Evolutionary conservation across 2,113 vertebrate genomes (phyloP), one percentile per base, ranked within the genome.

Genomic region (Actinemys pallida): DNA sequence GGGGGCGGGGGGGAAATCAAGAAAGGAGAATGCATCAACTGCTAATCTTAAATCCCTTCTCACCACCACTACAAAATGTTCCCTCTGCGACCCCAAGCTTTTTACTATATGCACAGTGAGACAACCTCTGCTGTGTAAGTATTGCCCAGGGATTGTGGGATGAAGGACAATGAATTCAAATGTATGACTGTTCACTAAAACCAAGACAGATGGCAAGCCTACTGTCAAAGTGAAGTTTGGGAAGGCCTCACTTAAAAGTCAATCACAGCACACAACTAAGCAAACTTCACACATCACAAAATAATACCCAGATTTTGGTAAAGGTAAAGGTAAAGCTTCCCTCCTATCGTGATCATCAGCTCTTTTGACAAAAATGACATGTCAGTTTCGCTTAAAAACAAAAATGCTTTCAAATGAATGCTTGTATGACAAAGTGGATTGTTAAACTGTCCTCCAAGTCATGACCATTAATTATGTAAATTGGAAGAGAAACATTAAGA

Each of bases 401-500:
- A 86, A 95, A 97, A 57, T 80, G 81, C 52, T 97, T 96, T 90
- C 80, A 96, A 91, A 96, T 95, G 22, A 94, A 87, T 87, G 85
- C 65, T 93, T 92, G 53, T 19, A 49, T 84, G 56, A 79, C 69
- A 88, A 95, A 91, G 81, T 20, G 35, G 53, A 96, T 50, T 97
- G 93, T 93, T 80, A 95, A 96, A 80, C 81, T 90, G 91, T 87
- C 80, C 62, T 90, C 2, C 49, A 89, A 92, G 31, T 89, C 83
- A n/a, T 81, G 91, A 95, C 86, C 92, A 93, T 90, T 92, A 84
- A 93, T 96, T 91, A 93, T 6, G 80, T 82, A 96, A 96, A 91
- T 53, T 0, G 0, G 39, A 94, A 92, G 8, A 89, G 5, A 72
- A 31, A 62, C 72, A 81, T 22, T 50, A 90, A 90, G 88, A 95